phyloP scores from a whole-genome alignment of 1,140 invertebrate genomes.

The Pissodes strobi region DNA sequence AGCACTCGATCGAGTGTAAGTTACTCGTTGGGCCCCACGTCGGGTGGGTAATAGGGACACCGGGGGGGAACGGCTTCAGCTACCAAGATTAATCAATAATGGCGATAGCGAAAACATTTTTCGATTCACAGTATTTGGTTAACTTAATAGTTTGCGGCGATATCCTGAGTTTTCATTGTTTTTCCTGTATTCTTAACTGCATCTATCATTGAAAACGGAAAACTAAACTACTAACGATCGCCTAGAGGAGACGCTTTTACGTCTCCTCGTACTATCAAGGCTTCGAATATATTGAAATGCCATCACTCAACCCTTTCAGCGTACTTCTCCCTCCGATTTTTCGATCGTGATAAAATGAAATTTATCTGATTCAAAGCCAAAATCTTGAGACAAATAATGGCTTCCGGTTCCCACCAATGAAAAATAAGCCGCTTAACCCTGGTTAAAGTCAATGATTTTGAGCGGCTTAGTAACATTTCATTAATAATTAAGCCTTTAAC shows the following conservation, averaged over 20 bases:
- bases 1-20: conserved; percentile 40
- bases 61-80: conserved; percentile 41
- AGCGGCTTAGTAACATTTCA: background rate
- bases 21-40: conserved; percentile 45
- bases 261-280: too few relatives aligned
- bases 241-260: too few relatives aligned
- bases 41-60: conserved; percentile 47
- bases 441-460: background rate
- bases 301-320: too few relatives aligned
- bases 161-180: too few relatives aligned
- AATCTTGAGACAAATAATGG: background rate
- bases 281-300: too few relatives aligned
- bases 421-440: background rate
- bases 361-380: too few relatives aligned
- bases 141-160: too few relatives aligned
- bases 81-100: conserved; percentile 50
- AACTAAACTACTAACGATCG: too few relatives aligned
- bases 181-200: too few relatives aligned
- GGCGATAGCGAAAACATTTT: background rate
- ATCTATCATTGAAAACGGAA: too few relatives aligned
- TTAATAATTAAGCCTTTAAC: background rate
- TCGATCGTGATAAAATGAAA: too few relatives aligned
- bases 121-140: conserved; percentile 19
- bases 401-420: background rate
- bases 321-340: too few relatives aligned